These are phyloP conservation scores for Phymanthus crucifer DNA, from an alignment of 92 coral and sea anemone species.

Conservation along the genomic window DNA sequence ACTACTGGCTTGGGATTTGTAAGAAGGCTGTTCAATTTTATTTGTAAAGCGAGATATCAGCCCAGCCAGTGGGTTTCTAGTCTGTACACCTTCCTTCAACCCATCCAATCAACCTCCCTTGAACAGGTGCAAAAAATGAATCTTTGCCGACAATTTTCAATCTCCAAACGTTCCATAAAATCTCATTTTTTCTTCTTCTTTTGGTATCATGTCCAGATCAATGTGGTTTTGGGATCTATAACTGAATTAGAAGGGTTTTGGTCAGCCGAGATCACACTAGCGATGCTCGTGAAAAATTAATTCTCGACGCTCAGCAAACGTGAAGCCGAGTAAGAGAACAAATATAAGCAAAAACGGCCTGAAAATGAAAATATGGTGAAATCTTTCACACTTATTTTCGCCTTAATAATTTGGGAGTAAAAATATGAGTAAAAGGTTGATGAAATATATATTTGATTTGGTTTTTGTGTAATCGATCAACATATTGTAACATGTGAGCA, in stretches of 20 bases:
- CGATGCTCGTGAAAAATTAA: constrained; percentile 29
- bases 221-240: constrained; percentile 23
- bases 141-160: not conserved
- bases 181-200: not conserved
- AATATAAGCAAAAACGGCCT: not conserved
- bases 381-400: not conserved
- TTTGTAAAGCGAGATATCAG: constrained; percentile 10
- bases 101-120: not conserved
- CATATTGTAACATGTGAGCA: not conserved
- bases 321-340: not conserved
- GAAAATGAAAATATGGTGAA: not conserved
- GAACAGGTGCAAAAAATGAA: not conserved
- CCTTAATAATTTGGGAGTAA: not conserved
- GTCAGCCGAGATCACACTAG: not conserved
- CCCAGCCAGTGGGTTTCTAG: not conserved
- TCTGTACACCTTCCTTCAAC: not conserved
- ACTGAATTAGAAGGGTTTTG: constrained; percentile 11
- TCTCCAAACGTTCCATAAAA: not conserved
- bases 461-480: not conserved
- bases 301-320: not conserved
- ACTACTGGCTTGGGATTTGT: not conserved
- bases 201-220: not conserved
- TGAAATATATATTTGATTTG: not conserved
- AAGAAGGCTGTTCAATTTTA: constrained; percentile 19
- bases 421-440: not conserved